Conservation (phyloP, 2,888 invertebrate species). For the Chymomyza fuscimana region DNA sequence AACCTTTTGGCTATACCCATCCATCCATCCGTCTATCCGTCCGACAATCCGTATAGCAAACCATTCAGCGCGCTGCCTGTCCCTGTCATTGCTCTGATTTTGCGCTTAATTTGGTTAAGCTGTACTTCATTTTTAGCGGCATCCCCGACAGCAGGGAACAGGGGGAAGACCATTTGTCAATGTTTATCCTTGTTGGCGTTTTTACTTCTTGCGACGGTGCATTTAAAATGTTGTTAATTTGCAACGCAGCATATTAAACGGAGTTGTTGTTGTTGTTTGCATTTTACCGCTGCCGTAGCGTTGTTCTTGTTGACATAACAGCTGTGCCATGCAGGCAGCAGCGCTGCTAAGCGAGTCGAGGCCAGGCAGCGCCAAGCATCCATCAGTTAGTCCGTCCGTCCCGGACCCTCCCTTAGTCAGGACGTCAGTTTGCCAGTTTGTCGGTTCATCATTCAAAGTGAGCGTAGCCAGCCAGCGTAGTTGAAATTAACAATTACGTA, state of each 20-base stretch:
- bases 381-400: slow-evolving; percentile 11
- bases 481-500: slow-evolving; percentile 69
- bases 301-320: slow-evolving; percentile 18
- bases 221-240: slow-evolving; percentile 70
- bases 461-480: slow-evolving; percentile 20
- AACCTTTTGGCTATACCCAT: not conserved
- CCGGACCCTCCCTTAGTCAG: slow-evolving; percentile 18
- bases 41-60: not conserved
- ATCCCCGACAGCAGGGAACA: not conserved
- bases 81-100: slow-evolving; percentile 48
- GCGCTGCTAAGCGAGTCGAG: not conserved
- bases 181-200: slow-evolving; percentile 55
- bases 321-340: slow-evolving; percentile 6
- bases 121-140: slow-evolving; percentile 52
- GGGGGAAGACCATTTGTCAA: slow-evolving; percentile 39
- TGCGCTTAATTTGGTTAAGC: slow-evolving; percentile 71
- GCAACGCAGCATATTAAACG: slow-evolving; percentile 60
- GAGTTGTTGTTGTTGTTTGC: slow-evolving; percentile 29
- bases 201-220: slow-evolving; percentile 39
- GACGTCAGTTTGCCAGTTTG: slow-evolving; percentile 28
- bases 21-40: not conserved
- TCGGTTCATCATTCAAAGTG: slow-evolving; percentile 52
- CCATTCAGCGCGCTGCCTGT: not conserved
- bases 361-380: not conserved
- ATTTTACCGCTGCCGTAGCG: slow-evolving; percentile 1